These are phyloP conservation scores for Pituophis catenifer DNA, from an alignment of 2,113 vertebrate species.

Conservation along the genomic window DNA sequence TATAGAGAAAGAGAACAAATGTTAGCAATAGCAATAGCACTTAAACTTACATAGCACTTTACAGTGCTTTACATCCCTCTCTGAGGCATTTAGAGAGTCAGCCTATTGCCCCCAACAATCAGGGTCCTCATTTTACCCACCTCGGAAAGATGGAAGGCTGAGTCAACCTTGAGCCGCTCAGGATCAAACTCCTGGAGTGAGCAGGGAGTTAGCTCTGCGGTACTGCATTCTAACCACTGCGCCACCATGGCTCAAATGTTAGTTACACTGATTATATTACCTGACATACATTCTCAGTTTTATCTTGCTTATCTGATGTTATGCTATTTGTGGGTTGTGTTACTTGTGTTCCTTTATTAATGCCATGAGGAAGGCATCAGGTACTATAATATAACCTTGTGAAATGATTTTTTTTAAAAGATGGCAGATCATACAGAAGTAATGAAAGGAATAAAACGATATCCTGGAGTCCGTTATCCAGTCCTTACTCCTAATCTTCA, in stretches of 20 bases:
- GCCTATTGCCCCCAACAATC: too few species aligned
- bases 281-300: not conserved
- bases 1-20: not conserved
- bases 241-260: not conserved
- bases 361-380: not conserved
- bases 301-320: not conserved
- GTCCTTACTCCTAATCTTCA: slow-evolving; percentile 92
- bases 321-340: not conserved
- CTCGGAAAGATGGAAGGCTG: too few species aligned
- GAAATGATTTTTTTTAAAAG: slow-evolving; percentile 68
- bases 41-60: too few species aligned
- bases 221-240: too few species aligned
- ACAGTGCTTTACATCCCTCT: too few species aligned
- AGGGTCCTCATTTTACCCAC: too few species aligned
- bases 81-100: too few species aligned
- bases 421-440: slow-evolving; percentile 94
- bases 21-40: not conserved
- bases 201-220: too few species aligned
- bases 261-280: not conserved
- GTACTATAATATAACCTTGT: not conserved
- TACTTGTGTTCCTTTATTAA: not conserved
- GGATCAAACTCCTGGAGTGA: too few species aligned
- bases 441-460: slow-evolving; percentile 80
- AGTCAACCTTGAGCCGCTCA: too few species aligned
- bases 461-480: slow-evolving; percentile 83